Evolutionary conservation across 2,888 invertebrate species (phyloP).

Genomic region (Julus scanicus): DNA sequence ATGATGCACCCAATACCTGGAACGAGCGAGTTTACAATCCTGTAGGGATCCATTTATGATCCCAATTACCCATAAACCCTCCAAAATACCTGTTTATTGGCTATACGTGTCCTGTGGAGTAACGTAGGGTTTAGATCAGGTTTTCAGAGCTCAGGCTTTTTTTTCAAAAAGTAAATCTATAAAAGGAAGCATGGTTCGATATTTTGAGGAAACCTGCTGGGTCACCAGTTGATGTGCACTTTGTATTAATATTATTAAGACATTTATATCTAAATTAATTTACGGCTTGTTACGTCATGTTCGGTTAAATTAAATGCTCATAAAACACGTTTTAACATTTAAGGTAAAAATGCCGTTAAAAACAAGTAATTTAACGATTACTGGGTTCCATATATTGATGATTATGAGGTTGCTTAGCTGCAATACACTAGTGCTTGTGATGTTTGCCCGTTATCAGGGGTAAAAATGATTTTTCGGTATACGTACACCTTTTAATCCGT

Average conservation of each 20-base stretch:
- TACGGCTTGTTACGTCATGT: too few relatives aligned
- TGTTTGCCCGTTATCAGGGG: neutral
- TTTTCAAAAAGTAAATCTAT: neutral
- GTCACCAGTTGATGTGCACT: too few relatives aligned
- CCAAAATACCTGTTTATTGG: constrained; percentile 22
- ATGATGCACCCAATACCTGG: constrained; percentile 33
- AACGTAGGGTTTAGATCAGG: neutral
- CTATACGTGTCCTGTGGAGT: constrained; percentile 26
- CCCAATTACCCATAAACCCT: constrained; percentile 28
- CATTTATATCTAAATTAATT: too few relatives aligned
- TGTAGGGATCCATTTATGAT: constrained; percentile 23
- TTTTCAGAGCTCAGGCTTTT: neutral
- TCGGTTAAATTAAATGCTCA: too few relatives aligned
- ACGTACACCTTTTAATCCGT: too few relatives aligned
- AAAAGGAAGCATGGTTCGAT: neutral
- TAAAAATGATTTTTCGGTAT: neutral
- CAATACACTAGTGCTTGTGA: neutral
- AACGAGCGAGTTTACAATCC: constrained; percentile 33
- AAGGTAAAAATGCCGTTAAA: too few relatives aligned
- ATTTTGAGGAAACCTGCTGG: neutral
- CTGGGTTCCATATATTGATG: too few relatives aligned
- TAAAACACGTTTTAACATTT: too few relatives aligned
- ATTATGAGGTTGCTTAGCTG: neutral
- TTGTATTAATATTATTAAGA: too few relatives aligned
- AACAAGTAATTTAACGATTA: too few relatives aligned